Evolutionary conservation across 2,888 invertebrate species (phyloP), one percentile per base, ranked within the genome.

Genomic region (Tethea ocularis): DNA sequence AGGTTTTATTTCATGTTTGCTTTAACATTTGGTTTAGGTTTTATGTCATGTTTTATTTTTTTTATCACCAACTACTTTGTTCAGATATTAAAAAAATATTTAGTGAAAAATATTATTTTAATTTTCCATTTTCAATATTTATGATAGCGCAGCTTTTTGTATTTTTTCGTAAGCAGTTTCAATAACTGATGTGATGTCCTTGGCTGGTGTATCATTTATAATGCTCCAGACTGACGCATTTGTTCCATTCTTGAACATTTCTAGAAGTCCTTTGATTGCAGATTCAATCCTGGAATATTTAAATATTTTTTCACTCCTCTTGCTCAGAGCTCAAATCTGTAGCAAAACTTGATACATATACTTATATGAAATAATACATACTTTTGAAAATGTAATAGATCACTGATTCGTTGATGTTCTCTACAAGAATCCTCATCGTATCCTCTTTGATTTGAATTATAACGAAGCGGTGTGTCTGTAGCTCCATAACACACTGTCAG

Each of bases 401-500:
- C 46, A 3, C 46, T 20, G 10, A 20, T 20, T 20, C 10, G 20
- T 46, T 46, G 46, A 10, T 20, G 46, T 15, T 52, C 56, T 23
- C 33, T 51, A n/a, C 53, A 63, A 22, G 33, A 11, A 15, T 55
- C 60, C 23, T 61, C 58, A 33, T 68, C 61, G 20, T 66, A 62
- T 8, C 52, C 29, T 29, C 58, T 61, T 10, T 58, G 33, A 20
- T 53, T n/a, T 4, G 69, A 33, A 8, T 61, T 57, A 11, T 61
- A 46, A 11, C 72, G 11, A n/a, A 74, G 26, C 0, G 64, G 24
- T 2, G 77, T 77, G 11, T 60, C 58, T 1, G 75, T 77, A 0
- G 74, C 52, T 22, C 72, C 72, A 10, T 63, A 59, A 33, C 70
- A 70, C 3, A 77, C 57, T 5, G 68, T 66, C 57, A 72, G 33